phyloP scores from a whole-genome alignment of 2,797 vertebrate species.

The Allochrocebus solatus region DNA sequence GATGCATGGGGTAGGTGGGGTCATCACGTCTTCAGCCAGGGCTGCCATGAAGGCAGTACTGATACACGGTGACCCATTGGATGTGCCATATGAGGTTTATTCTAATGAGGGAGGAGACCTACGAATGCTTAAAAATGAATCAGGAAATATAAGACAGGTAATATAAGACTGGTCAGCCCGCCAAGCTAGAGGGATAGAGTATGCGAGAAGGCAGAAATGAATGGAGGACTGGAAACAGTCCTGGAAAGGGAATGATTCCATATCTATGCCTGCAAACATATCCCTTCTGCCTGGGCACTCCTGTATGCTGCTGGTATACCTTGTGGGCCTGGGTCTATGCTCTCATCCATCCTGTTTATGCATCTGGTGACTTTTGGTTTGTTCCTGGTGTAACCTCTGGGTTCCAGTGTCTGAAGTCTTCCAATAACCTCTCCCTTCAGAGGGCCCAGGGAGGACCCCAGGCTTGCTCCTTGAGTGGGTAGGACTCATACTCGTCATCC shows the following conservation, averaged over 20 bases:
- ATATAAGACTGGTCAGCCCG: background rate
- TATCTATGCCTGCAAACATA: accelerated
- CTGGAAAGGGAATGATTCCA: background rate
- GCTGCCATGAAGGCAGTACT: background rate
- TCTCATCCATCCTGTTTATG: background rate
- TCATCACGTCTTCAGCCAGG: background rate
- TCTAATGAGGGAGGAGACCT: background rate
- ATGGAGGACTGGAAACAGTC: background rate
- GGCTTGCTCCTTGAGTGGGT: background rate
- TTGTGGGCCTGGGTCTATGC: too few relatives aligned
- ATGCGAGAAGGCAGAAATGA: background rate
- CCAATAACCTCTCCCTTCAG: background rate
- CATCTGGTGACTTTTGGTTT: background rate
- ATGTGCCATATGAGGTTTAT: background rate
- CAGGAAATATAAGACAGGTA: background rate
- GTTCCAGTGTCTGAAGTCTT: background rate
- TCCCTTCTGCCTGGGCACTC: background rate
- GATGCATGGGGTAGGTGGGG: accelerated
- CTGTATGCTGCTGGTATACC: too few relatives aligned
- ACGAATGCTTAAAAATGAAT: background rate
- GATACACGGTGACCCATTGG: background rate
- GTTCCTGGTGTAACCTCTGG: background rate
- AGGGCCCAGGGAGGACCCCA: background rate
- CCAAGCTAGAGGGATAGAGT: background rate
- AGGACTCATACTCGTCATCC: too few relatives aligned